phyloP scores from a whole-genome alignment of 2,113 vertebrate species.

The Lophotis ruficrista region DNA sequence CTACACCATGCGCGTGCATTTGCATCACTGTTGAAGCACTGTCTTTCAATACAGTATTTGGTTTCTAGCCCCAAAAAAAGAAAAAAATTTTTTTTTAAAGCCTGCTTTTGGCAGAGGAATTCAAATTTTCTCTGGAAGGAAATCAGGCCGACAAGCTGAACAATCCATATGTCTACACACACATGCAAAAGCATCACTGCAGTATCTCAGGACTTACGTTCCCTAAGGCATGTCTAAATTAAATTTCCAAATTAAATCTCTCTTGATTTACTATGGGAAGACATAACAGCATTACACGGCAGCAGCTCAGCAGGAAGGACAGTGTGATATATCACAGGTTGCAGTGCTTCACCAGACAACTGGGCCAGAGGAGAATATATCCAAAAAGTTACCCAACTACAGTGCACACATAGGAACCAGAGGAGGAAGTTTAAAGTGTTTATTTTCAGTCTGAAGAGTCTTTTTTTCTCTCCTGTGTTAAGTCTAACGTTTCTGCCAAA shows the following conservation, averaged over 20 bases:
- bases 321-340: rapidly evolving
- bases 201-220: background rate
- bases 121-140: background rate
- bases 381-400: background rate
- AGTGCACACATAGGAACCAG: rapidly evolving
- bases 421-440: background rate
- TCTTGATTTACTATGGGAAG: background rate
- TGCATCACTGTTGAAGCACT: background rate
- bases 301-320: background rate
- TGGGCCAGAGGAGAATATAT: background rate
- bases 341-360: background rate
- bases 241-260: background rate
- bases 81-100: no score
- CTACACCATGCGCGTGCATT: rapidly evolving
- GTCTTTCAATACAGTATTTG: background rate
- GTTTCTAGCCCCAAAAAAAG: background rate
- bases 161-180: background rate
- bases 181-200: background rate
- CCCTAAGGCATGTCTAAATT: background rate
- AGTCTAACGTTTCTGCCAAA: background rate
- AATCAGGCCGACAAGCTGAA: background rate
- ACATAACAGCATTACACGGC: background rate
- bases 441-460: background rate
- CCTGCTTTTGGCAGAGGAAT: background rate
- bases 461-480: background rate